Base-by-base conservation (phyloP, 2,797 vertebrate genomes). In the Bryconaethiops microstoma region DNA sequence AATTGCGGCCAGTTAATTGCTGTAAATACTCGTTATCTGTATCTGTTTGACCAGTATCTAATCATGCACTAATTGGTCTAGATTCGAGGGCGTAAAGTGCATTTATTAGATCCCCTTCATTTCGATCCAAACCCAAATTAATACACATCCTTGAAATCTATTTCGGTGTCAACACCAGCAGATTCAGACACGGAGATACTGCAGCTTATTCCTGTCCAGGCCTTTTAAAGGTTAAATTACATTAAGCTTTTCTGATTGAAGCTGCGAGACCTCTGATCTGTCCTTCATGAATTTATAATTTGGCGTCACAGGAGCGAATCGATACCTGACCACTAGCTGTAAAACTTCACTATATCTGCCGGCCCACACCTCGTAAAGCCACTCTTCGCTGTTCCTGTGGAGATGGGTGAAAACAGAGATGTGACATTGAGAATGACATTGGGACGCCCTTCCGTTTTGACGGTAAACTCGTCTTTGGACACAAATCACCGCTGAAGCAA, bases 271-370 rank as follows among this genome's bases (percentile, higher is more conserved):
- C 50, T 72, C 50, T 55, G 55, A 72, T 72, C 50, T 72, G 69
- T 72, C 69, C 69, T 72, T 72, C 50, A 72, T 72, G 69, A 72
- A 72, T 72, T 72, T 78, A 71, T 54, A 72, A 73, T 54, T 71
- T 21, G 42, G 52, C 64, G 1, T 63, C 12, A 23, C 13, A 19
- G 69, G 48, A 52, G 35, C 25, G 23, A 78, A 78, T 72, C 70
- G n/a, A 54, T 52, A 55, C 48, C 19, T 55, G 69, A 72, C 29
- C 23, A 72, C 50, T 3, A 39, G 54, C 76, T 59, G 35, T 40
- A 40, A 40, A 72, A 63, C 7, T 7, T 63, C 50, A 12, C 2
- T 5, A 7, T n/a, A 17, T 39, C 7, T 42, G 39, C 14, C 12
- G 59, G 2, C 59, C 16, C 35, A 59, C 3, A 3, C 17, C 57